phyloP scores from a whole-genome alignment of 2,797 vertebrate species.

The Calcarius lapponicus region DNA sequence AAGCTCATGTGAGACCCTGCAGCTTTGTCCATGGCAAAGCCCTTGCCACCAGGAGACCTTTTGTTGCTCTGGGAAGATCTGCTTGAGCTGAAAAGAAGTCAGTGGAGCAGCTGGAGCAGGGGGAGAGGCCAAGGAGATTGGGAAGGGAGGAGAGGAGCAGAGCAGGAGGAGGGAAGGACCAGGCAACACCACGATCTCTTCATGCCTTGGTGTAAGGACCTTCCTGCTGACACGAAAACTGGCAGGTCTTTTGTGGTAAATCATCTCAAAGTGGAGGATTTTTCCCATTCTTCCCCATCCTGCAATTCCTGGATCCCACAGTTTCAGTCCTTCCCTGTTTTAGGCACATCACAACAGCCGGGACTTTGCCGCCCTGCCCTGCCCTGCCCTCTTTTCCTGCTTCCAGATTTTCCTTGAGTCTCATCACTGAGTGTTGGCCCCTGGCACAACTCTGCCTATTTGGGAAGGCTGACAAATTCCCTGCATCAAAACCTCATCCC shows the following conservation, averaged over 20 bases:
- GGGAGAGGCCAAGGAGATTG: background rate
- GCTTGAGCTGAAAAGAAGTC: background rate
- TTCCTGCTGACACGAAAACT: background rate
- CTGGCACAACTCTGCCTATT: background rate
- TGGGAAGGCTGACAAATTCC: background rate
- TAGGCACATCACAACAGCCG: background rate
- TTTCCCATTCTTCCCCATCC: background rate
- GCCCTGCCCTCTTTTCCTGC: background rate
- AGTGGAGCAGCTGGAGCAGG: background rate
- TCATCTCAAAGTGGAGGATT: rapidly evolving
- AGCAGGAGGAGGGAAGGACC: background rate
- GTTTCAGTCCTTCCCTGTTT: background rate
- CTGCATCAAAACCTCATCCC: background rate
- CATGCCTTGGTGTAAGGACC: background rate
- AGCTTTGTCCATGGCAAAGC: background rate
- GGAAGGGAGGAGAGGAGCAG: background rate
- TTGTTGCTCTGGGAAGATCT: background rate
- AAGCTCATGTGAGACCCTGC: rapidly evolving
- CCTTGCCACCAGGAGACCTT: background rate
- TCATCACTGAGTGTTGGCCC: background rate
- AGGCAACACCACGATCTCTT: background rate
- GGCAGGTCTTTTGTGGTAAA: background rate
- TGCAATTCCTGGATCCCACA: background rate
- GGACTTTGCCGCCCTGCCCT: background rate
- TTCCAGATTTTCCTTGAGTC: background rate